These are phyloP conservation scores for Pluvialis apricaria DNA, from an alignment of 2,113 vertebrate genomes.

Conservation along the genomic window DNA sequence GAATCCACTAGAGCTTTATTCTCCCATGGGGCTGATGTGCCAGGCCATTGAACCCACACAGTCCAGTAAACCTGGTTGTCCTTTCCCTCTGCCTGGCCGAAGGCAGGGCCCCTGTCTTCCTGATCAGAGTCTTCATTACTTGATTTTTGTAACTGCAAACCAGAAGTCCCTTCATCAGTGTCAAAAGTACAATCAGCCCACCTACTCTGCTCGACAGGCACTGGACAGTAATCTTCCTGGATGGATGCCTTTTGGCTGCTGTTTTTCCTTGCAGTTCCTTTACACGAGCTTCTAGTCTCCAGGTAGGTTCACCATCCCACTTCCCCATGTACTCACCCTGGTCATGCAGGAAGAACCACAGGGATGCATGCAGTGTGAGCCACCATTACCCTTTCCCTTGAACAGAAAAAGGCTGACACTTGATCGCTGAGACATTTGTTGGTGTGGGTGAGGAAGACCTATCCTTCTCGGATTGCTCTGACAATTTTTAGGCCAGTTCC, in stretches of 20 bases:
- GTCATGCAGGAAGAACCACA: background rate
- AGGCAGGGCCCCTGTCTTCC: background rate
- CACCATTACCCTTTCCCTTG: background rate
- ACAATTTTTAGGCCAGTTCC: background rate
- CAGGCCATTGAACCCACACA: background rate
- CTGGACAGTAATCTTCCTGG: background rate
- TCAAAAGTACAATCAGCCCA: background rate
- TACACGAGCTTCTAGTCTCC: background rate
- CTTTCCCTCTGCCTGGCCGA: background rate
- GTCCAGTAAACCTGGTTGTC: background rate
- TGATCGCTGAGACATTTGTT: background rate
- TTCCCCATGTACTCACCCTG: background rate
- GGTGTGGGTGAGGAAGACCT: background rate
- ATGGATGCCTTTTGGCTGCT: background rate
- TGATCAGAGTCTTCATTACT: background rate
- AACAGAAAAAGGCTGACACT: background rate
- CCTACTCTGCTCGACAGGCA: background rate
- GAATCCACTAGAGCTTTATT: background rate
- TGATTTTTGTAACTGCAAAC: background rate
- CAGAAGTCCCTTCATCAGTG: background rate
- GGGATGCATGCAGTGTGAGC: rapidly evolving
- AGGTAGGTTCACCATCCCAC: background rate
- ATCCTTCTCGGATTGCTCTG: background rate
- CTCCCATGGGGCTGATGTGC: background rate
- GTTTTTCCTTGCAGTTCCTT: background rate